A percentile compares a stretch with the other conserved stretches of the same genome.
Evolutionary conservation across 1,140 invertebrate species (phyloP).

Genomic region (Euschistus heros): DNA sequence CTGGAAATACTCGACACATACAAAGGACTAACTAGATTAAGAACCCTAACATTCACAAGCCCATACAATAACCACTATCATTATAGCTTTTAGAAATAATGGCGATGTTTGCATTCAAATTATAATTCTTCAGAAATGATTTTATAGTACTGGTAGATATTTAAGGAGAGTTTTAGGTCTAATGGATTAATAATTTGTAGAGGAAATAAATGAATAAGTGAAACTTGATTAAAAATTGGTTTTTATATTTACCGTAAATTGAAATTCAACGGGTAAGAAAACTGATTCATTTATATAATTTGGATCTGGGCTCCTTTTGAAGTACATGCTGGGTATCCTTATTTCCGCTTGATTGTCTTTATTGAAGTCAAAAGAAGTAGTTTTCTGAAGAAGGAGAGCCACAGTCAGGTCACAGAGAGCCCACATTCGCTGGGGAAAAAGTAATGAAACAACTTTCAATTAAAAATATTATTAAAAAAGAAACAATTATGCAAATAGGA

Average conservation of each 20-base stretch:
- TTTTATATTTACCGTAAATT: constrained; percentile 25
- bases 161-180: too few species aligned
- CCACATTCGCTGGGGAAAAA: constrained; percentile 76
- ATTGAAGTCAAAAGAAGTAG: constrained; percentile 71
- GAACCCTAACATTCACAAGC: too few species aligned
- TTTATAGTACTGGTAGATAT: too few species aligned
- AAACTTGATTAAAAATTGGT: too few species aligned
- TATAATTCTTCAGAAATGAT: too few species aligned
- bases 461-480: neutral
- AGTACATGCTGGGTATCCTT: constrained; percentile 76
- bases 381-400: constrained; percentile 73
- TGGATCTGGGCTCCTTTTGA: constrained; percentile 56
- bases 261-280: constrained; percentile 42
- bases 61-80: too few species aligned
- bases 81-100: too few species aligned
- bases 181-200: too few species aligned
- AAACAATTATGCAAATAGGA: neutral
- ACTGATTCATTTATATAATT: constrained; percentile 55
- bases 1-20: too few species aligned
- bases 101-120: too few species aligned
- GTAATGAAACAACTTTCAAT: neutral
- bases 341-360: constrained; percentile 79
- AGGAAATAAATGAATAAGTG: too few species aligned
- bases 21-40: too few species aligned
- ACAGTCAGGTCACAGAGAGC: constrained; percentile 89